A percentile compares a stretch with the other conserved stretches of the same genome.
Evolutionary conservation across 1,140 invertebrate species (phyloP).

Genomic region (Monomorium pharaonis): DNA sequence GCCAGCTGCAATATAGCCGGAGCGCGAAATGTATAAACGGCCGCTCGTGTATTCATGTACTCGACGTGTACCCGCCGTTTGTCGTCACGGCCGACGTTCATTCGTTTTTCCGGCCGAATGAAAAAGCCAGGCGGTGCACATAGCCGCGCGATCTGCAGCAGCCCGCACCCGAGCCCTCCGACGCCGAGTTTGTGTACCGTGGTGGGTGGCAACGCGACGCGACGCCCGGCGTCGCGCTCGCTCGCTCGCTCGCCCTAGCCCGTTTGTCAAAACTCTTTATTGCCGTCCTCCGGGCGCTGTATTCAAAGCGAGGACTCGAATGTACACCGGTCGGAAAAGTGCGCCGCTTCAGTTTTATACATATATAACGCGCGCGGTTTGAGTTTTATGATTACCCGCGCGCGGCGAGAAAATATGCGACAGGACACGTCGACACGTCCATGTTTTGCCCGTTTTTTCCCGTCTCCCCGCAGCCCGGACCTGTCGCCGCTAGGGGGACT

Average conservation of each 20-base stretch:
- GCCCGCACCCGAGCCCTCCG: neutral
- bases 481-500: neutral
- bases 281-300: conserved; percentile 74
- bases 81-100: conserved; percentile 72
- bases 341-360: conserved; percentile 75
- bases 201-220: conserved; percentile 47
- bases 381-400: conserved; percentile 73
- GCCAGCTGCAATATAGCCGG: conserved; percentile 33
- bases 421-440: conserved; percentile 50
- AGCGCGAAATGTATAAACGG: conserved; percentile 68
- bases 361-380: conserved; percentile 69
- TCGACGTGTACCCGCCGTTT: conserved; percentile 75
- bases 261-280: conserved; percentile 80
- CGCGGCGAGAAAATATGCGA: conserved; percentile 64
- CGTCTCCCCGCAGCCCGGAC: neutral
- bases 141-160: conserved; percentile 36
- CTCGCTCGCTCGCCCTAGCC: conserved; percentile 48
- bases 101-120: conserved; percentile 75
- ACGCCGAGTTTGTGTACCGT: neutral
- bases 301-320: conserved; percentile 77
- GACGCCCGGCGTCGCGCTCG: conserved; percentile 38
- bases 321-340: conserved; percentile 72
- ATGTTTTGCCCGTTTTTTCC: conserved; percentile 37
- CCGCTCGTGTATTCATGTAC: conserved; percentile 70
- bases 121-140: conserved; percentile 67